Evolutionary conservation across 2,113 vertebrate species (phyloP).

Genomic region (Macroglossus sobrinus): DNA sequence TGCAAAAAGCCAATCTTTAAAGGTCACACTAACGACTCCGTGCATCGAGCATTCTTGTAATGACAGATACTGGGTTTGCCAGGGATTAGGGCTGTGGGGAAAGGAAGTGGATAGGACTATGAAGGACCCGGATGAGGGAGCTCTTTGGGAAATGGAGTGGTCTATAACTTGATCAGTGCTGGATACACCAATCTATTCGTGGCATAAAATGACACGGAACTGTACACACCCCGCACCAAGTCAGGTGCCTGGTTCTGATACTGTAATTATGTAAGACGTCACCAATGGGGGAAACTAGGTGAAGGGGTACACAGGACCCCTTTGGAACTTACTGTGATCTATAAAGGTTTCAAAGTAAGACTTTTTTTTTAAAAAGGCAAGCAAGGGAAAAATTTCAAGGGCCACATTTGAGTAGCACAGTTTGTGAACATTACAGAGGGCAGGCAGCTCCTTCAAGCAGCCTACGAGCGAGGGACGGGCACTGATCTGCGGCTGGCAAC

Average conservation of each 20-base stretch:
- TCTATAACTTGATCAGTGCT: too few relatives aligned
- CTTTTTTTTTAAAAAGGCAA: neutral
- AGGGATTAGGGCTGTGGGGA: too few relatives aligned
- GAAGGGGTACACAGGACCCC: neutral
- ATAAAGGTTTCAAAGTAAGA: neutral
- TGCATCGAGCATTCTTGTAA: neutral
- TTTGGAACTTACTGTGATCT: neutral
- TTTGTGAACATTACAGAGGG: neutral
- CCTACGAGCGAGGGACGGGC: neutral
- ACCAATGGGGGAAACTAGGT: neutral
- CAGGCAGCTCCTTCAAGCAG: neutral
- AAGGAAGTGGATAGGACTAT: neutral
- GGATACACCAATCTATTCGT: neutral
- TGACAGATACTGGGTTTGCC: neutral
- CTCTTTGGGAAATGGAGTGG: neutral
- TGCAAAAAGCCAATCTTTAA: neutral
- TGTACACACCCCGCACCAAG: accelerated
- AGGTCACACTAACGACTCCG: neutral
- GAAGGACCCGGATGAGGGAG: accelerated
- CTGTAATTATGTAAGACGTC: too few relatives aligned
- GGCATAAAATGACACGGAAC: neutral
- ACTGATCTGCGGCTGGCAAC: accelerated
- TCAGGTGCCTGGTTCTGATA: neutral
- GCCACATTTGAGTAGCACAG: neutral
- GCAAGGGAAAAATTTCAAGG: neutral